phyloP scores from a whole-genome alignment of 2,113 vertebrate genomes.

The Nicator chloris region DNA sequence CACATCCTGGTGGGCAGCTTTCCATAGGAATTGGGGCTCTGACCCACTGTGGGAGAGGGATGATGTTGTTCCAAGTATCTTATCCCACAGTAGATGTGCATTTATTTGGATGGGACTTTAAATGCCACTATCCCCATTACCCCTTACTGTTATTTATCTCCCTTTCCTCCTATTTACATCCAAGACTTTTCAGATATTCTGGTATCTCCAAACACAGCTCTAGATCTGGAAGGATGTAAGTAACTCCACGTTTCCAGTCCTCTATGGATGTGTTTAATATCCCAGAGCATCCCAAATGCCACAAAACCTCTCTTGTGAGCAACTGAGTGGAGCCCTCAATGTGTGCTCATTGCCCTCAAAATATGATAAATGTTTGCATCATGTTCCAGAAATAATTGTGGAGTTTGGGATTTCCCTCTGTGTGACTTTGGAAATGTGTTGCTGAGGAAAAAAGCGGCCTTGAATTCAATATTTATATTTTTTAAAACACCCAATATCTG shows the following conservation, averaged over 20 bases:
- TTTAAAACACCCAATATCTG: rapidly evolving
- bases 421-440: background rate
- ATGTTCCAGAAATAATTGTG: rapidly evolving
- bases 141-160: background rate
- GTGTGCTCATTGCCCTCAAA: rapidly evolving
- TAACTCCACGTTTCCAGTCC: background rate
- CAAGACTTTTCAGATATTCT: background rate
- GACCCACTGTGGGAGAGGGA: background rate
- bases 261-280: background rate
- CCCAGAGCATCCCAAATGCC: background rate
- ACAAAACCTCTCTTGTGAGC: background rate
- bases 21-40: background rate
- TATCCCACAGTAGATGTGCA: rapidly evolving
- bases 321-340: background rate
- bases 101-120: background rate
- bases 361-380: background rate
- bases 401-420: background rate
- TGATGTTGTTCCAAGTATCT: background rate
- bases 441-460: background rate
- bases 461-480: background rate
- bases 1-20: background rate
- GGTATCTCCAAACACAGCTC: background rate
- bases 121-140: background rate
- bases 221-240: background rate
- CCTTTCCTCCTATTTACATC: background rate